phyloP scores from a whole-genome alignment of 2,797 vertebrate genomes.

The Sebastes taczanowskii region DNA sequence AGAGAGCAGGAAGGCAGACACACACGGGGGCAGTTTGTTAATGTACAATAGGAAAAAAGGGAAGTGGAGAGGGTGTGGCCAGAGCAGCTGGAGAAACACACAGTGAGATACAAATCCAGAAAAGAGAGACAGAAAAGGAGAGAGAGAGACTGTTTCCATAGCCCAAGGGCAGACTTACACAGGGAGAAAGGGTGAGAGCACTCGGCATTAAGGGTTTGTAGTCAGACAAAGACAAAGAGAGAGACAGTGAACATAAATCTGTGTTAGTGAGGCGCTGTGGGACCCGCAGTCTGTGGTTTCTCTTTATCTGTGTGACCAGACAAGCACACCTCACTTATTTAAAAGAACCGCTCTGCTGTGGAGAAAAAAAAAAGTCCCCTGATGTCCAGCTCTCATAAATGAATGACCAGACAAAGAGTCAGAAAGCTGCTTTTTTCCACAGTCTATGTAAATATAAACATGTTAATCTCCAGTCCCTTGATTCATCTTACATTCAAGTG shows the following conservation, averaged over 20 bases:
- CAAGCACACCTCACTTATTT: constrained; percentile 41
- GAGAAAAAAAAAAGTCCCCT: background rate
- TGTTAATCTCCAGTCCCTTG: background rate
- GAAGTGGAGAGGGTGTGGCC: constrained; percentile 31
- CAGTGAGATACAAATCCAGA: constrained; percentile 28
- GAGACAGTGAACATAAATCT: constrained; percentile 67
- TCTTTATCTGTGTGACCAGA: constrained; percentile 59
- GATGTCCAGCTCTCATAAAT: constrained; percentile 10
- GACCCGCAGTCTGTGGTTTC: constrained; percentile 39
- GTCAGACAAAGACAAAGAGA: constrained; percentile 69
- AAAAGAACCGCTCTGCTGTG: constrained; percentile 21
- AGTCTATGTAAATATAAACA: constrained; percentile 8
- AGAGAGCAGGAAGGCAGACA: constrained; percentile 10
- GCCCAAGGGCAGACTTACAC: constrained; percentile 60
- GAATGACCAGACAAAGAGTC: constrained; percentile 2
- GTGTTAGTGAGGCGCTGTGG: constrained; percentile 64
- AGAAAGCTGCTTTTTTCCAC: background rate
- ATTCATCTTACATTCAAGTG: constrained; percentile 9
- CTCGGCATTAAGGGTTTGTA: constrained; percentile 55
- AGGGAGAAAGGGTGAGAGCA: constrained; percentile 45
- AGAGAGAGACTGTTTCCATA: background rate
- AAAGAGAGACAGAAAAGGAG: constrained; percentile 5
- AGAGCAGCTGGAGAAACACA: constrained; percentile 21
- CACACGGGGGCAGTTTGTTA: constrained; percentile 10
- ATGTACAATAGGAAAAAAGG: constrained; percentile 35